Evolutionary conservation across 2,797 vertebrate species (phyloP).

Genomic region (Brachyalestes nurse): DNA sequence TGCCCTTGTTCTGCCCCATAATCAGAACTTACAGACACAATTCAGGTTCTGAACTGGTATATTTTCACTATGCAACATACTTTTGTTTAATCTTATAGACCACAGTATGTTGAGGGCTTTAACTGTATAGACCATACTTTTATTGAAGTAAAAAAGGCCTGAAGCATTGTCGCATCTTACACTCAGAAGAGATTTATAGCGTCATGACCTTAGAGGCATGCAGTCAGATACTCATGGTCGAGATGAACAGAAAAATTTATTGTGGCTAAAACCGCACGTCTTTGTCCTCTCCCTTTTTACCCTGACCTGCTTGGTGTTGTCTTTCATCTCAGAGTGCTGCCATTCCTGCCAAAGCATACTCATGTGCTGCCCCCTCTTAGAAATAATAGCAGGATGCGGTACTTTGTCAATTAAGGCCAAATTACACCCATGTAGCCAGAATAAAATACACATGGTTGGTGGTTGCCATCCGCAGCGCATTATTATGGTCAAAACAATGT

Average conservation of each 20-base stretch:
- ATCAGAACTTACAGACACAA: too few species aligned
- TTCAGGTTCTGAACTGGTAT: too few species aligned
- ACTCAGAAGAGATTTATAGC: slow-evolving; percentile 17
- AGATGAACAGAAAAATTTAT: slow-evolving; percentile 29
- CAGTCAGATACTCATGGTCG: not conserved
- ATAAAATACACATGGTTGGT: not conserved
- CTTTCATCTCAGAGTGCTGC: slow-evolving; percentile 6
- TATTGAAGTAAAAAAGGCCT: too few species aligned
- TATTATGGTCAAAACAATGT: not conserved
- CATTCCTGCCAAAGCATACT: not conserved
- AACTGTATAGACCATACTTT: not conserved
- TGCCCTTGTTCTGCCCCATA: too few species aligned
- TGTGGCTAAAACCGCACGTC: not conserved
- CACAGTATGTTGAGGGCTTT: too few species aligned
- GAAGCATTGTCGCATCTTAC: not conserved
- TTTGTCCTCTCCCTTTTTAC: slow-evolving; percentile 2
- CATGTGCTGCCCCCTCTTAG: not conserved
- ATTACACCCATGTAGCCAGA: not conserved
- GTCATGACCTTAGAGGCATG: slow-evolving; percentile 13
- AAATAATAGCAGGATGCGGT: not conserved
- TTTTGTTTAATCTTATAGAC: too few species aligned
- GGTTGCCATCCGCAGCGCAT: not conserved
- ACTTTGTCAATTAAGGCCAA: slow-evolving; percentile 1
- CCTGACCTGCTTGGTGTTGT: not conserved
- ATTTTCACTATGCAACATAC: too few species aligned